A percentile compares a stretch with the other conserved stretches of the same genome.
These are phyloP conservation scores for Stenichneumon culpator DNA, from an alignment of 2,888 invertebrate genomes.

Conservation along the genomic window DNA sequence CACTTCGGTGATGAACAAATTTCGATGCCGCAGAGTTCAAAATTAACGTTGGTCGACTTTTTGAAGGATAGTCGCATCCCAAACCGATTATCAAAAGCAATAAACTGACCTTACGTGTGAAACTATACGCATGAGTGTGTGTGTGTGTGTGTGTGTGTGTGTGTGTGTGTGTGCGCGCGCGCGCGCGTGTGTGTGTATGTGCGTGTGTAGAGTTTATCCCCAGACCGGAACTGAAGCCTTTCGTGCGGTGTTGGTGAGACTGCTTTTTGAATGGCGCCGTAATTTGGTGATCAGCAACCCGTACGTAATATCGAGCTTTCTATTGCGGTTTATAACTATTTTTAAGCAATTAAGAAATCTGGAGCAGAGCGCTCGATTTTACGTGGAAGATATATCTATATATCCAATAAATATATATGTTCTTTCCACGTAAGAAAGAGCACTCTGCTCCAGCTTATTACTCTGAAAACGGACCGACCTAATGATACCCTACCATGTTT, in stretches of 20 bases:
- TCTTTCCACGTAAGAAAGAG: no score
- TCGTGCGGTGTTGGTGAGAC: background rate
- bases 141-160: background rate
- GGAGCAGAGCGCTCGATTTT: no score
- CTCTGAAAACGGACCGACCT: no score
- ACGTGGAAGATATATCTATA: no score
- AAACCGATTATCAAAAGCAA: constrained; percentile 66
- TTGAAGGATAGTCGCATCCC: constrained; percentile 79
- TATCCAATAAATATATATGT: no score
- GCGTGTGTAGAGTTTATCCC: background rate
- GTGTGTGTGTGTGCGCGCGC: background rate
- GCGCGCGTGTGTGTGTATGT: background rate
- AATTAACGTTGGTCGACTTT: constrained; percentile 76
- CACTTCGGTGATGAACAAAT: constrained; percentile 79
- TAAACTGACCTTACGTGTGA: constrained; percentile 20
- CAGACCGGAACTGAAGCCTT: background rate
- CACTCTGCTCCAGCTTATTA: no score
- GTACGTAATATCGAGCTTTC: background rate
- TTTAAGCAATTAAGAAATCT: background rate
- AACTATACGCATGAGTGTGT: background rate
- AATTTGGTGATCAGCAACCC: background rate
- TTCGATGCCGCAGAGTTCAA: constrained; percentile 77
- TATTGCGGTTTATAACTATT: background rate
- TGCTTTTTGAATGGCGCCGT: background rate
- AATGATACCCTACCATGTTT: background rate